Evolutionary conservation across 2,113 vertebrate genomes (phyloP).

Genomic region (Carassius auratus): DNA sequence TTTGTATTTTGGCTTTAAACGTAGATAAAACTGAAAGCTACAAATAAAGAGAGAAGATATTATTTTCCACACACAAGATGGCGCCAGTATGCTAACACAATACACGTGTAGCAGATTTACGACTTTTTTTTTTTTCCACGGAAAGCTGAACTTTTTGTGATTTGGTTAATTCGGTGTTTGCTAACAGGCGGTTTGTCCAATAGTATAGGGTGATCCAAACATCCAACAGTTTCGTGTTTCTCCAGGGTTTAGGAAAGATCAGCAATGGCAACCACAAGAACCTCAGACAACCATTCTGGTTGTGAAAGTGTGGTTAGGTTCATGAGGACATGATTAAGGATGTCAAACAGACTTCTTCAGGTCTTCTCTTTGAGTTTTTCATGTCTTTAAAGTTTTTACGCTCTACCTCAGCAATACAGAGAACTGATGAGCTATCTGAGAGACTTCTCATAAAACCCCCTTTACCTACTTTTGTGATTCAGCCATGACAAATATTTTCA

Average conservation of each 20-base stretch:
- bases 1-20: not conserved
- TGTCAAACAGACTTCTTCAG: slow-evolving; percentile 32
- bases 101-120: not conserved
- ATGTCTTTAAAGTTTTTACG: slow-evolving; percentile 41
- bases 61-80: slow-evolving; percentile 63
- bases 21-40: too few relatives aligned
- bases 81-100: not conserved
- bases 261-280: slow-evolving; percentile 64
- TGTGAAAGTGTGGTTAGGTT: slow-evolving; percentile 48
- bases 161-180: slow-evolving; percentile 33
- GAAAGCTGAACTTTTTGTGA: slow-evolving; percentile 1
- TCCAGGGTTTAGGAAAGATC: slow-evolving; percentile 65
- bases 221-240: slow-evolving; percentile 59
- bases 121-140: not conserved
- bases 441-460: not conserved
- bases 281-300: slow-evolving; percentile 61
- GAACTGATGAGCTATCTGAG: not conserved
- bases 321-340: slow-evolving; percentile 47
- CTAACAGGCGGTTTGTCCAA: slow-evolving; percentile 27
- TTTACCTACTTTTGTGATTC: not conserved
- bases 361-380: slow-evolving; percentile 23
- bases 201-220: slow-evolving; percentile 34
- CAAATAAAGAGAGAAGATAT: too few relatives aligned
- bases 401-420: slow-evolving; percentile 5
- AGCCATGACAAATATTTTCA: not conserved